Evolutionary conservation across 2,888 invertebrate genomes (phyloP).

Genomic region (Leptopilina myrica): DNA sequence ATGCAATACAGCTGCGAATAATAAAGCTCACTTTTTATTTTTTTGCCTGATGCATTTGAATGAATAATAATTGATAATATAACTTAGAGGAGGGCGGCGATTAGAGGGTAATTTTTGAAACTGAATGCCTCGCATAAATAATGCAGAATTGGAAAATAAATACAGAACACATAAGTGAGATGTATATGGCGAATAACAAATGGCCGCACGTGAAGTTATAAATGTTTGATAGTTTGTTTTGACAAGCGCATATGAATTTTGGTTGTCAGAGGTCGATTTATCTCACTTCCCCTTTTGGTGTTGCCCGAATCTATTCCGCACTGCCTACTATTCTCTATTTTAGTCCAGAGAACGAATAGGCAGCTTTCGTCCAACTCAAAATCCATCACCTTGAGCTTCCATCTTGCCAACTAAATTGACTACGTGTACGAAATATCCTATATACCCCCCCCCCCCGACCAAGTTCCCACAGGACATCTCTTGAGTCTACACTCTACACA

Average conservation of each 20-base stretch:
- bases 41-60: no score
- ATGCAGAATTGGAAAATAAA: background rate
- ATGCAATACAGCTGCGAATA: no score
- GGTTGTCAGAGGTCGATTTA: constrained; percentile 15
- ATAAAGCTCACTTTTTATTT: no score
- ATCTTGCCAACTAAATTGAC: constrained; percentile 67
- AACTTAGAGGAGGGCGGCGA: no score
- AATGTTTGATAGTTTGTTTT: constrained; percentile 22
- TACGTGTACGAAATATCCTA: constrained; percentile 70
- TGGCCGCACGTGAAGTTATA: background rate
- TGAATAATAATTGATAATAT: no score
- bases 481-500: constrained; percentile 35
- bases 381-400: constrained; percentile 62
- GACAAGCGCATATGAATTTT: constrained; percentile 33
- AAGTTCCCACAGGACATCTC: constrained; percentile 46
- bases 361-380: constrained; percentile 54
- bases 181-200: background rate
- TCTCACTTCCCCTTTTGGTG: constrained; percentile 3
- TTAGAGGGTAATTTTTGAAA: no score
- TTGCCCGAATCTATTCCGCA: constrained; percentile 16
- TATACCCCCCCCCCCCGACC: no score
- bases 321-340: constrained; percentile 17
- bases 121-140: no score
- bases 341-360: constrained; percentile 38
- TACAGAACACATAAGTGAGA: background rate